phyloP scores from a whole-genome alignment of 2,113 vertebrate genomes.

The Phainopepla nitens region DNA sequence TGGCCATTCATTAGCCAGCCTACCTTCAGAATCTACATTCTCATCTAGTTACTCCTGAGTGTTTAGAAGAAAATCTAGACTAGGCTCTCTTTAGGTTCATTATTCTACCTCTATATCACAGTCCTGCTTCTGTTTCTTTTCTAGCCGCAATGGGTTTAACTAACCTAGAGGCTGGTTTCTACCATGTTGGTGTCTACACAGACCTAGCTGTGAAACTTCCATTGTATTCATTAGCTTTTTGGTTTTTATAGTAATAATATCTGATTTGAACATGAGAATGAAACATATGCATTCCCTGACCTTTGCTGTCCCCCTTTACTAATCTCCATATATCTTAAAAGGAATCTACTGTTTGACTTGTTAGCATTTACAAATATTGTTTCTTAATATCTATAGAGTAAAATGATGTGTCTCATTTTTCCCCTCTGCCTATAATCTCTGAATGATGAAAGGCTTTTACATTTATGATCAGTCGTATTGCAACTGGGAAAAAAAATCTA shows the following conservation, averaged over 20 bases:
- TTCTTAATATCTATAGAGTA: not conserved
- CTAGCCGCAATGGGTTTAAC: not conserved
- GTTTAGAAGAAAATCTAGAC: not conserved
- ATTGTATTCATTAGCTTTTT: not conserved
- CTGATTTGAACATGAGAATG: not conserved
- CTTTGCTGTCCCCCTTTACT: not conserved
- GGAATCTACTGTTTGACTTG: not conserved
- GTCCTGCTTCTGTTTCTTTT: not conserved
- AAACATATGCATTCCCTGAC: not conserved
- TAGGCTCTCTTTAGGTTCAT: not conserved
- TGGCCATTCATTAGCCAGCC: not conserved
- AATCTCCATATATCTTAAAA: not conserved
- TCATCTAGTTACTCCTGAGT: not conserved
- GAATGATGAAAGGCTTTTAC: not conserved
- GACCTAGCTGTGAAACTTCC: not conserved
- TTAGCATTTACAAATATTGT: not conserved
- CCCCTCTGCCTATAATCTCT: not conserved
- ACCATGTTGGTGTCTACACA: not conserved
- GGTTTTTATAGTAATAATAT: not conserved
- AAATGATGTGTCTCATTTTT: not conserved
- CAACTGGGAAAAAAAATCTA: not conserved
- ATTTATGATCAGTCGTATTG: not conserved
- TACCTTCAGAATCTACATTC: not conserved
- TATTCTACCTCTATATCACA: not conserved
- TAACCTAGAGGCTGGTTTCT: not conserved